Percentiles rank a stretch among this genome's conserved stretches.
phyloP scores from a whole-genome alignment of 2,888 invertebrate genomes.

The Neoitamus cyanurus region DNA sequence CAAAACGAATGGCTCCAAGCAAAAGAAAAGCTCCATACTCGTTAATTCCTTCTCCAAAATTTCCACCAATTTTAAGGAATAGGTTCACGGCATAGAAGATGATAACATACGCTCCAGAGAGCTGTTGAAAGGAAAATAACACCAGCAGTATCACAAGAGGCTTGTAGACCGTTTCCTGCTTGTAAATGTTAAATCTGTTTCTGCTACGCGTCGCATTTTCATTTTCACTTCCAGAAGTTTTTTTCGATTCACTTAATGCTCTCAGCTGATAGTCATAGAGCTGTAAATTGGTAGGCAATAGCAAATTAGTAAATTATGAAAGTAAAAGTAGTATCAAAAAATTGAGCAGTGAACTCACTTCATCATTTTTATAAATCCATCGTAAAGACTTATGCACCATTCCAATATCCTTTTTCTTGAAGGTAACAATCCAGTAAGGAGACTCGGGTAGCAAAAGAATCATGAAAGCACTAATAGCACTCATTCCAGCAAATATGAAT shows the following conservation, averaged over 20 bases:
- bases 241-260: background rate
- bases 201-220: background rate
- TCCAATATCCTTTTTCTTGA: constrained; percentile 60
- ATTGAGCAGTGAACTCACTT: constrained; percentile 56
- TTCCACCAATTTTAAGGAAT: constrained; percentile 54
- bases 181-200: constrained; percentile 24
- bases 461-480: constrained; percentile 61
- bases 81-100: constrained; percentile 67
- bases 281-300: constrained; percentile 27
- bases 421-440: constrained; percentile 70
- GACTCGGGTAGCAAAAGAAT: constrained; percentile 69
- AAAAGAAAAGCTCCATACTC: constrained; percentile 55
- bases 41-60: constrained; percentile 53
- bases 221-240: background rate
- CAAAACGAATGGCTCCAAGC: constrained; percentile 62
- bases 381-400: constrained; percentile 64
- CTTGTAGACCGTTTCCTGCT: constrained; percentile 65
- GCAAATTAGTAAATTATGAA: no score
- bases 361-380: constrained; percentile 66
- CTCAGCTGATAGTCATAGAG: constrained; percentile 45
- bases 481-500: constrained; percentile 64
- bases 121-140: constrained; percentile 70
- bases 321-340: background rate
- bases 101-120: constrained; percentile 70
- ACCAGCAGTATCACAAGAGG: constrained; percentile 67